Evolutionary conservation across 2,797 vertebrate genomes (phyloP), one percentile per base, ranked within the genome.

Genomic region (Gambelia wislizenii): DNA sequence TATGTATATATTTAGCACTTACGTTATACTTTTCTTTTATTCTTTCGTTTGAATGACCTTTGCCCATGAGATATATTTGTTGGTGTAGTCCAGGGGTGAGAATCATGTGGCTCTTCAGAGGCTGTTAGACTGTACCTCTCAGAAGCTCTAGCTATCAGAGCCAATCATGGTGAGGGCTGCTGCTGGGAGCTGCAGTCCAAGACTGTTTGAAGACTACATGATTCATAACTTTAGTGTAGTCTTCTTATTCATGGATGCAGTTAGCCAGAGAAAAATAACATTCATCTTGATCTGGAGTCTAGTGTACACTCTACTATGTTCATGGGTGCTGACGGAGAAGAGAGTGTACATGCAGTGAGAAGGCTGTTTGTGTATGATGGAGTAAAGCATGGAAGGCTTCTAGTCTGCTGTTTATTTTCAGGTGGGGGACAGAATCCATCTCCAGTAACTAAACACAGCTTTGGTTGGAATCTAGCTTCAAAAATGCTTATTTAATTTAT

Each of bases 11-110:
- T 82, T 93, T 88, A 93, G 85, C 52, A n/a, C 20, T 39, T 72
- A 72, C 36, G 54, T 72, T 54, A 22, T 64, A 67, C 54, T 25
- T 79, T 85, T 85, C 89, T 92, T 70, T 2, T 88, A 90, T 92
- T 81, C 14, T 91, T 93, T 89, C 59, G 33, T 69, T 74, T 89
- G 89, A 92, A 75, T 89, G 89, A 87, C 47, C 79, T 94, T 92
- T 91, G 64, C 90, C 92, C 90, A 92, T 22, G 79, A 89, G 85
- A 92, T 93, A n/a, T 74, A 49, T 7, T 81, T 0, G 4, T 79
- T 89, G 76, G 22, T 89, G 76, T 92, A 64, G 81, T 82, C 91
- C 64, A 67, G 30, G 6, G 64, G 30, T 67, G 30, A 10, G 30
- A 13, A 33, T 67, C 12, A 33, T 67, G 64, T 33, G 33, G 20